Conservation (phyloP, 1,140 invertebrate species). For the Coelopa frigida region DNA sequence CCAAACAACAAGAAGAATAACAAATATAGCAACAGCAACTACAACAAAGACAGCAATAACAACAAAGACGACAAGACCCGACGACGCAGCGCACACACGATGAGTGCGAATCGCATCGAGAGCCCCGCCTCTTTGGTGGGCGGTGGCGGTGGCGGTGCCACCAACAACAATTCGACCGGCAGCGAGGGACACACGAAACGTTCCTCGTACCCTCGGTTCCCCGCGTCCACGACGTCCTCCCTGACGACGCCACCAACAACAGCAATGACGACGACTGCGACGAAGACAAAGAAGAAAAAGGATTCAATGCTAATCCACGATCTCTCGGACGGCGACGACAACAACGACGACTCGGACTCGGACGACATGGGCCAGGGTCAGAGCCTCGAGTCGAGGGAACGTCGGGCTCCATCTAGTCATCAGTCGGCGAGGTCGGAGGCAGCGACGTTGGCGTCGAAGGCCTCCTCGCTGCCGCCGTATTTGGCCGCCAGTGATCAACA, state of each 20-base stretch:
- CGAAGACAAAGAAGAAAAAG: neutral
- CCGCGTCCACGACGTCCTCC: neutral
- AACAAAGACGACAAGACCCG: no score
- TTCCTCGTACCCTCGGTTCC: neutral
- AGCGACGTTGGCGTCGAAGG: conserved; percentile 21
- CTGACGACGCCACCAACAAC: conserved; percentile 4
- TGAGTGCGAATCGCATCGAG: neutral
- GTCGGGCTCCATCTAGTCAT: no score
- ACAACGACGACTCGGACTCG: no score
- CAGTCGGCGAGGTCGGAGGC: no score
- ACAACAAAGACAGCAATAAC: no score
- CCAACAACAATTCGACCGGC: neutral
- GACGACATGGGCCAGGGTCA: no score
- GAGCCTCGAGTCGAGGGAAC: no score
- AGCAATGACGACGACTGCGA: neutral
- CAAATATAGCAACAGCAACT: neutral
- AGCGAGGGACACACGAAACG: conserved; percentile 6
- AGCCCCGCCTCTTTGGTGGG: neutral
- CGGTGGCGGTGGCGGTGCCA: neutral
- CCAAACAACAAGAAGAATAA: conserved; percentile 12
- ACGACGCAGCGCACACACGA: conserved; percentile 6
- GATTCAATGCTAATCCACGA: neutral
- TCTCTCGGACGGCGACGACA: neutral
- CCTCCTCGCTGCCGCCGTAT: conserved; percentile 29
- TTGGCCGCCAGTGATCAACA: neutral